phyloP scores from a whole-genome alignment of 2,888 invertebrate genomes.

The Stramonita haemastoma region DNA sequence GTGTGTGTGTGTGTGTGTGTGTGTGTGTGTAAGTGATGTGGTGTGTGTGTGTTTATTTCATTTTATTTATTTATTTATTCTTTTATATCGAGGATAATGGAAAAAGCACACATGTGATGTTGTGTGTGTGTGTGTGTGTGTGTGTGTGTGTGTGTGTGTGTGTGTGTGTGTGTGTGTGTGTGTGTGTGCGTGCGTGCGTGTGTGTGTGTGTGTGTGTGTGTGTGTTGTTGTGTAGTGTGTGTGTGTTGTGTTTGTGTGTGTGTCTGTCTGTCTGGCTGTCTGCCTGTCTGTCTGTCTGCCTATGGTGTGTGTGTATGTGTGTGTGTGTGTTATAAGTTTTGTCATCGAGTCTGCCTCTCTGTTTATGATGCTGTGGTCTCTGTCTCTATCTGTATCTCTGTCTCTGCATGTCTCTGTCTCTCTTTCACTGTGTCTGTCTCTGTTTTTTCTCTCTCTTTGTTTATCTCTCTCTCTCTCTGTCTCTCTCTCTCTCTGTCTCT shows the following conservation, averaged over 20 bases:
- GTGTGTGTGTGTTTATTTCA: not conserved
- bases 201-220: too few relatives aligned
- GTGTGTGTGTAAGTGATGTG: not conserved
- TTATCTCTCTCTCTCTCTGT: constrained; percentile 2
- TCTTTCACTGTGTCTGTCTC: not conserved
- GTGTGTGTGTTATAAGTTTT: too few relatives aligned
- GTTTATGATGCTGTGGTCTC: too few relatives aligned
- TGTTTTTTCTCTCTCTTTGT: not conserved
- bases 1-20: not conserved
- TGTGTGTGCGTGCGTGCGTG: not conserved
- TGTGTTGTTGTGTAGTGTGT: too few relatives aligned
- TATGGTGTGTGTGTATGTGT: not conserved
- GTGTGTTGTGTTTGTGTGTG: too few relatives aligned
- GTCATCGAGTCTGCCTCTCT: too few relatives aligned
- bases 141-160: not conserved
- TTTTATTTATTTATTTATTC: not conserved
- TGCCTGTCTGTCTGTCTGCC: too few relatives aligned
- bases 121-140: not conserved
- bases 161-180: not conserved
- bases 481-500: constrained; percentile 13
- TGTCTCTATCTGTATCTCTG: not conserved
- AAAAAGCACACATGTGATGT: not conserved
- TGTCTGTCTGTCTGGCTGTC: too few relatives aligned
- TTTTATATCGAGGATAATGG: too few relatives aligned
- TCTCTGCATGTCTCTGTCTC: not conserved